Percentiles rank a stretch among this genome's conserved stretches.
Conservation (phyloP, 2,797 vertebrate species). For the Tragopan temminckii region DNA sequence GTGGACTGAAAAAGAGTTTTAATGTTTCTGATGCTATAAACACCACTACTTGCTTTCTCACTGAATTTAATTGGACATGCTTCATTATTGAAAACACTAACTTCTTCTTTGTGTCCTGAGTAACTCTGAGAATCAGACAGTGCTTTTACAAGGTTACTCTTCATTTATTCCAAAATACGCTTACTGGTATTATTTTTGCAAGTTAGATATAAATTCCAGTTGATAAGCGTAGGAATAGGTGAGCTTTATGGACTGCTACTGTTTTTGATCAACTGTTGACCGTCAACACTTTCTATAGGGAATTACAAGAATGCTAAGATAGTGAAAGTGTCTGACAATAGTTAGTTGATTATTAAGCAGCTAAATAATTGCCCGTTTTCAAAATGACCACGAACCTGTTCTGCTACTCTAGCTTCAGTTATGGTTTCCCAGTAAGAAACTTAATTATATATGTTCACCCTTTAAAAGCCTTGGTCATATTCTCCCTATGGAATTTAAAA, state of each 20-base stretch:
- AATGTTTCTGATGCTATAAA: neutral
- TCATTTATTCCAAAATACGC: neutral
- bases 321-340: neutral
- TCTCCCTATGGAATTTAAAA: neutral
- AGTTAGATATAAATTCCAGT: neutral
- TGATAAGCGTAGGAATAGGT: neutral
- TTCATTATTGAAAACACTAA: neutral
- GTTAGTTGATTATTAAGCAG: neutral
- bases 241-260: neutral
- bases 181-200: conserved; percentile 18
- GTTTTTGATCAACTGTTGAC: neutral
- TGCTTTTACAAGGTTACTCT: neutral
- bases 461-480: neutral
- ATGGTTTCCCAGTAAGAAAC: neutral
- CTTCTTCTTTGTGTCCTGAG: neutral
- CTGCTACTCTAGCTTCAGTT: neutral
- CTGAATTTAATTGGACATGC: neutral
- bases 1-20: neutral
- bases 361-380: neutral
- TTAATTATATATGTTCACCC: neutral
- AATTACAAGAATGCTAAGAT: neutral
- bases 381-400: neutral
- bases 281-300: neutral
- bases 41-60: neutral
- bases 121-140: neutral